Base-by-base conservation (phyloP, 2,113 vertebrate genomes). In the Chaenocephalus aceratus region DNA sequence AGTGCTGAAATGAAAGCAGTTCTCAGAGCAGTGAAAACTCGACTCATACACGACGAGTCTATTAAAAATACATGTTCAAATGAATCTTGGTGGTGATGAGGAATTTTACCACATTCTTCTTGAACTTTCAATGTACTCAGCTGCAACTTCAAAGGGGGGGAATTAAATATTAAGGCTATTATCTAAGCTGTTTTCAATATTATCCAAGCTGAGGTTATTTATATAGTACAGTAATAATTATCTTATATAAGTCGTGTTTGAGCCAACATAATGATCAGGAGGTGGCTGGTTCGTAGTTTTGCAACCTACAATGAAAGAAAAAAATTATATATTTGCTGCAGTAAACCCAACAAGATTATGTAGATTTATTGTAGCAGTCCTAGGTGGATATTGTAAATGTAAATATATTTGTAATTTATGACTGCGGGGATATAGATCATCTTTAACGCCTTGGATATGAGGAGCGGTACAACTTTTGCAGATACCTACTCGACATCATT, bases 91-190 rank as follows among this genome's bases (percentile, higher is more conserved):
- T 85, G 85, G 79, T 84, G 85, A 86, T 82, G 91, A 91, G 89
- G 91, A 91, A 75, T 89, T 86, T 88, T 82, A 84, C 82, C 83
- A 79, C 82, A 93, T 93, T 90, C 83, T 84, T 87, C 89, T 87
- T 86, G 86, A 93, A 91, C 88, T 94, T 89, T 87, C 86, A 88
- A 91, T 88, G 80, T 87, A 83, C 72, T 82, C 77, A 54, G 80
- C 85, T 30, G n/a, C 6, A 18, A 86, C 90, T 94, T 94, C 90
- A 94, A 93, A 92, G 84, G 61, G 52, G 59, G 59, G 3, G 36
- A 84, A 89, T 89, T 82, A 93, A 91, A 92, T 93, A 94, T 93
- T 93, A 86, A 91, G 77, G 69, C 81, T 90, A 94, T 92, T 93
- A 94, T 93, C 85, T 89, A 88, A 92, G 88, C 89, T 69, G 81